Evolutionary conservation across 1,140 invertebrate genomes (phyloP).

Genomic region (Leptonema lineaticorne): DNA sequence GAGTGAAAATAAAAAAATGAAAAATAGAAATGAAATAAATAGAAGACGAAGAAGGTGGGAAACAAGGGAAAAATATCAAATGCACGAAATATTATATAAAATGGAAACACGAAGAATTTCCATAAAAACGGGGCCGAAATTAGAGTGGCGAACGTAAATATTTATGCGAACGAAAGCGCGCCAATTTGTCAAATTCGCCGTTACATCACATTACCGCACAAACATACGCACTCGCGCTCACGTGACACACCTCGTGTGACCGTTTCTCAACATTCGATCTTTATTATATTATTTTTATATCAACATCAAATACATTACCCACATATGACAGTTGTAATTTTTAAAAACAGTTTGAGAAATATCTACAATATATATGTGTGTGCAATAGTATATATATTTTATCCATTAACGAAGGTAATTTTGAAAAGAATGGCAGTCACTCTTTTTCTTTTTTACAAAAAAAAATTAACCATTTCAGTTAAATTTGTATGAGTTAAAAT

Average conservation of each 20-base stretch:
- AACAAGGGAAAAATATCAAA: too few relatives aligned
- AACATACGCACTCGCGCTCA: too few relatives aligned
- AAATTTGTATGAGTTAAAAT: background rate
- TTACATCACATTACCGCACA: too few relatives aligned
- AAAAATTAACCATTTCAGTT: background rate
- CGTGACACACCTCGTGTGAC: too few relatives aligned
- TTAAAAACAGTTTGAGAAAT: background rate
- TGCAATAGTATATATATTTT: background rate
- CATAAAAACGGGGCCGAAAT: background rate
- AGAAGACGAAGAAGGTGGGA: too few relatives aligned
- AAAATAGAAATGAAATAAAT: too few relatives aligned
- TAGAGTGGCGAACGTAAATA: conserved; percentile 1
- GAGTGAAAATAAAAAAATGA: too few relatives aligned
- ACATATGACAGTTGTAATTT: background rate
- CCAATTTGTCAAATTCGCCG: background rate
- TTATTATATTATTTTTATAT: too few relatives aligned
- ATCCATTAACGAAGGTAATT: too few relatives aligned
- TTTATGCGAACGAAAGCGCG: background rate
- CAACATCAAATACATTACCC: background rate
- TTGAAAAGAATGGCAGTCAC: too few relatives aligned
- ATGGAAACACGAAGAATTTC: background rate
- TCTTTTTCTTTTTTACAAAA: background rate
- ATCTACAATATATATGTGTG: background rate
- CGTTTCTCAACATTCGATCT: too few relatives aligned
- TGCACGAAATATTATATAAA: too few relatives aligned